These are phyloP conservation scores for Enteromius trimaculatus DNA, from an alignment of 2,797 vertebrate species.

Conservation along the genomic window DNA sequence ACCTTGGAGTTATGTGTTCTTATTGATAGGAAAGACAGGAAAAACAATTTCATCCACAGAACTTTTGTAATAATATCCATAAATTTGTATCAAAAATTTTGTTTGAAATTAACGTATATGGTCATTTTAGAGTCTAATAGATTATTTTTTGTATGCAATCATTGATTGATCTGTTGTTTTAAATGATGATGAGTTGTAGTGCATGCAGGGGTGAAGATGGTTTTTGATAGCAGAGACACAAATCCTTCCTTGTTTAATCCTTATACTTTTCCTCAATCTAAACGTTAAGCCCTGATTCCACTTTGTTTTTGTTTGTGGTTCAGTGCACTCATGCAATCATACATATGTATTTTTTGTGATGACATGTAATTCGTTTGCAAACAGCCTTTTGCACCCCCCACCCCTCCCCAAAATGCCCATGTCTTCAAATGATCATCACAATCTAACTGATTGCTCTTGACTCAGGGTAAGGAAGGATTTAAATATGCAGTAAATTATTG, in stretches of 20 bases:
- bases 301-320: slow-evolving; percentile 38
- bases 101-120: neutral
- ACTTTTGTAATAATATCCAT: neutral
- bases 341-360: neutral
- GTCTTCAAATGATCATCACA: slow-evolving; percentile 43
- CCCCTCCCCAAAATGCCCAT: slow-evolving; percentile 4
- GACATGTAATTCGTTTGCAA: slow-evolving; percentile 36
- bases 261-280: slow-evolving; percentile 15
- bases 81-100: too few relatives aligned
- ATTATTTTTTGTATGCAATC: neutral
- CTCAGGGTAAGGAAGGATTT: slow-evolving; percentile 51
- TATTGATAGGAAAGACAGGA: neutral
- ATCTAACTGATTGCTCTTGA: slow-evolving; percentile 56
- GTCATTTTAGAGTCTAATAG: neutral
- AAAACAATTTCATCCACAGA: neutral
- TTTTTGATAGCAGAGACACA: slow-evolving; percentile 11
- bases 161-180: neutral
- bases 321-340: slow-evolving; percentile 17
- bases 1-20: neutral
- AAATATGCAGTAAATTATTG: slow-evolving; percentile 44
- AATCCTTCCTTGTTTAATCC: slow-evolving; percentile 43
- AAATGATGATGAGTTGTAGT: neutral
- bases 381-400: slow-evolving; percentile 26
- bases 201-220: neutral
- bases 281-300: neutral